Conservation (phyloP, 2,113 vertebrate genomes). For the Grammatotria lemairii region DNA sequence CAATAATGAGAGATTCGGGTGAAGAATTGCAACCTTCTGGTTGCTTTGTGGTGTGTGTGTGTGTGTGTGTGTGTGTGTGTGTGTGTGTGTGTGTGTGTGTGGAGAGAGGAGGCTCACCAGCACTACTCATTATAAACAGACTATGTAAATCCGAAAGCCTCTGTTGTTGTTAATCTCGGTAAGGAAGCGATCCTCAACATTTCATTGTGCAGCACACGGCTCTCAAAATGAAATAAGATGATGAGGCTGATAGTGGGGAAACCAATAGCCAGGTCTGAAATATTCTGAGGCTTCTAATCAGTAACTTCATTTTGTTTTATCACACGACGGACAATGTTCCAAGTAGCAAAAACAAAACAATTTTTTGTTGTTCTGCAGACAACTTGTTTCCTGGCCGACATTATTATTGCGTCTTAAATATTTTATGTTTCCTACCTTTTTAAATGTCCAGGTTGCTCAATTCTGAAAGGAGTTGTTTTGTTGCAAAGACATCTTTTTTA, state of each 20-base stretch:
- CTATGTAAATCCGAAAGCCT: constrained; percentile 51
- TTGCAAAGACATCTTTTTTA: background rate
- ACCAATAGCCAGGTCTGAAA: constrained; percentile 29
- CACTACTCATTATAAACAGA: constrained; percentile 36
- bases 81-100: background rate
- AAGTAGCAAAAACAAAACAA: constrained; percentile 1
- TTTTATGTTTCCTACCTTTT: background rate
- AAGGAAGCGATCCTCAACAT: constrained; percentile 18
- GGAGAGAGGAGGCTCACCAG: background rate
- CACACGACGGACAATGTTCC: background rate
- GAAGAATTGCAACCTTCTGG: constrained; percentile 47
- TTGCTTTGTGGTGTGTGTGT: background rate
- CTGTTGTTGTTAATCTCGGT: constrained; percentile 45
- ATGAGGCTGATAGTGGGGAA: constrained; percentile 15
- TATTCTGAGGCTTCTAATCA: constrained; percentile 32
- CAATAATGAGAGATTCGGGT: constrained; percentile 44
- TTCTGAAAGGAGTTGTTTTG: background rate
- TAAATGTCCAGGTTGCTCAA: background rate
- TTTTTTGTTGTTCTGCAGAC: background rate
- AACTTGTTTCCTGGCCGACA: background rate
- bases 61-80: background rate
- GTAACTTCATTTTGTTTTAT: constrained; percentile 28
- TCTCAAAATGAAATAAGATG: constrained; percentile 46
- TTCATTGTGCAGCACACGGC: constrained; percentile 28
- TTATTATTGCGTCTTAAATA: background rate